Base-by-base conservation (phyloP, 2,797 vertebrate species). In the Sebastes jordani region DNA sequence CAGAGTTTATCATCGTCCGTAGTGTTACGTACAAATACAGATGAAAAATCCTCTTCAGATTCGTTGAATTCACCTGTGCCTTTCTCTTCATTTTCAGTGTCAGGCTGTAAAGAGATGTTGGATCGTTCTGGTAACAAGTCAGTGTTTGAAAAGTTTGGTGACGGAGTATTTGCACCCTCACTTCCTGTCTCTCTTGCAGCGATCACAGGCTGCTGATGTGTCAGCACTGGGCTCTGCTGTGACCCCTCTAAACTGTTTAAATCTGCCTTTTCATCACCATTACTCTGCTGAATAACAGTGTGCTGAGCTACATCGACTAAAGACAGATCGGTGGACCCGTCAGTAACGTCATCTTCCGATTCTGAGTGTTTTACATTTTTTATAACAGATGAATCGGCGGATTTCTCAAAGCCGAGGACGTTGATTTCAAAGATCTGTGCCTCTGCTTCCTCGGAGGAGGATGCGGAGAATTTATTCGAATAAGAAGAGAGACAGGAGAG, bases 401-500 rank as follows among this genome's bases (percentile, higher is more conserved):
- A 63, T 14, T 80, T 60, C 54, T 89, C 80, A 23, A 83, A 69
- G 61, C n/a, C 13, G 10, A 74, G 73, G 32, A 68, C 1, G 58
- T 23, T 69, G 42, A 71, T 82, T 49, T 92, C 78, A 56, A 68
- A 54, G 52, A 58, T 76, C 14, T 76, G 86, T 1, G 59, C 29
- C 49, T 91, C 92, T 0, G 76, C 60, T 46, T 93, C 91, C 52
- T 92, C 90, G 0, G 72, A 89, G 11, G 91, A 93, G 0, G 84
- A 88, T 2, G 83, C 85, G 0, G 91, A 91, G 38, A 91, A 81
- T 59, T 91, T 94, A 46, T 94, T 92, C 0, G 91, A 91, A 25
- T 86, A 83, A 29, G 90, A 92, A 20, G 90, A 93, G 54, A 89
- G n/a, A 13, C 87, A 87, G 18, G 91, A 92, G n/a, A 82, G 76